phyloP scores from a whole-genome alignment of 2,888 invertebrate species.

The Brachyptera risi region DNA sequence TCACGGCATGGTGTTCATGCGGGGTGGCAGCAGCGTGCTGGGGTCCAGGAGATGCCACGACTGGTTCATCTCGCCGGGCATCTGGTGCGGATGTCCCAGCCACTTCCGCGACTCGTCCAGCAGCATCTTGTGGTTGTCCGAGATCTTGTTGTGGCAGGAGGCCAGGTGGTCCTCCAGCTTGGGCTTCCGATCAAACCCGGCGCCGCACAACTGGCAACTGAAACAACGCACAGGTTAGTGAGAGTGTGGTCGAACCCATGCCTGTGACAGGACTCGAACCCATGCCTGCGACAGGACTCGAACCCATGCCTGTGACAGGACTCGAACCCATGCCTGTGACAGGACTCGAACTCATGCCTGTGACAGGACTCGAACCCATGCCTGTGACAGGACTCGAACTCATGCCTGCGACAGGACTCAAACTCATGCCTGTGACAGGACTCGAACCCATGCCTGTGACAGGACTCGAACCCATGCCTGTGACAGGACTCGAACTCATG shows the following conservation, averaged over 20 bases:
- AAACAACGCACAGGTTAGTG: not conserved
- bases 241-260: not conserved
- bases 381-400: too few species aligned
- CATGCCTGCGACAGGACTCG: too few species aligned
- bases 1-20: not conserved
- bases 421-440: too few species aligned
- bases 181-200: conserved; percentile 39
- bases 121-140: conserved; percentile 20
- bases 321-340: too few species aligned
- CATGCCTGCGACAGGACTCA: too few species aligned
- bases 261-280: too few species aligned
- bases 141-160: conserved; percentile 38
- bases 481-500: too few species aligned
- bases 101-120: conserved; percentile 34
- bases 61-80: not conserved
- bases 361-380: too few species aligned
- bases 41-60: conserved; percentile 30
- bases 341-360: too few species aligned
- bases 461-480: too few species aligned
- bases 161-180: conserved; percentile 41
- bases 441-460: too few species aligned
- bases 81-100: conserved; percentile 31
- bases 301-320: too few species aligned
- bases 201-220: conserved; percentile 40
- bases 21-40: not conserved